Evolutionary conservation across 2,113 vertebrate genomes (phyloP).

Genomic region (Sprattus sprattus): DNA sequence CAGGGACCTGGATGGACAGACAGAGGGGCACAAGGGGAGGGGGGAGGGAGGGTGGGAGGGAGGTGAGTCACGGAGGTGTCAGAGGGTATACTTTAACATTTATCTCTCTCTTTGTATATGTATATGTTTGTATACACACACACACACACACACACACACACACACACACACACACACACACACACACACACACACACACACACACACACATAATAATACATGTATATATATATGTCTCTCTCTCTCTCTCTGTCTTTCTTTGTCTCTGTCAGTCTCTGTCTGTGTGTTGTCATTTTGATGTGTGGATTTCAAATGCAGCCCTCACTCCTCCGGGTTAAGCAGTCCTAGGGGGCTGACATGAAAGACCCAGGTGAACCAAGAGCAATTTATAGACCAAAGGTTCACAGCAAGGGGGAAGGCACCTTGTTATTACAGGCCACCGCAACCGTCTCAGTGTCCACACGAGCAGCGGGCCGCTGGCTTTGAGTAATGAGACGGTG

Average conservation of each 20-base stretch:
- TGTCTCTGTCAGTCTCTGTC: neutral
- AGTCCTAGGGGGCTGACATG: conserved; percentile 58
- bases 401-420: conserved; percentile 65
- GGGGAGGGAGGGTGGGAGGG: neutral
- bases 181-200: too few relatives aligned
- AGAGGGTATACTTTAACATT: conserved; percentile 8
- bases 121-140: too few relatives aligned
- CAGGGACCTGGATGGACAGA: conserved; percentile 78
- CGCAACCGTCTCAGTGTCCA: conserved; percentile 54
- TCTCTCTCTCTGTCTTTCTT: neutral
- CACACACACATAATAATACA: too few relatives aligned
- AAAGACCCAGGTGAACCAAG: conserved; percentile 64
- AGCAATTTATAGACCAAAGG: conserved; percentile 69
- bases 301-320: conserved; percentile 23
- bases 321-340: conserved; percentile 24
- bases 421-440: conserved; percentile 70
- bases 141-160: too few relatives aligned
- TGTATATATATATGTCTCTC: neutral
- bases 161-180: too few relatives aligned
- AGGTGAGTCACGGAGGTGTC: conserved; percentile 32
- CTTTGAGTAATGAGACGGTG: conserved; percentile 72
- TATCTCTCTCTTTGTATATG: neutral
- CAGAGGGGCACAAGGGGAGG: conserved; percentile 5
- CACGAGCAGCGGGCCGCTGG: conserved; percentile 67
- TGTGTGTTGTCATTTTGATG: conserved; percentile 20